Percentiles rank a stretch among this genome's conserved stretches.
Conservation (phyloP, 2,888 invertebrate genomes). For the Leptogaster cylindrica region DNA sequence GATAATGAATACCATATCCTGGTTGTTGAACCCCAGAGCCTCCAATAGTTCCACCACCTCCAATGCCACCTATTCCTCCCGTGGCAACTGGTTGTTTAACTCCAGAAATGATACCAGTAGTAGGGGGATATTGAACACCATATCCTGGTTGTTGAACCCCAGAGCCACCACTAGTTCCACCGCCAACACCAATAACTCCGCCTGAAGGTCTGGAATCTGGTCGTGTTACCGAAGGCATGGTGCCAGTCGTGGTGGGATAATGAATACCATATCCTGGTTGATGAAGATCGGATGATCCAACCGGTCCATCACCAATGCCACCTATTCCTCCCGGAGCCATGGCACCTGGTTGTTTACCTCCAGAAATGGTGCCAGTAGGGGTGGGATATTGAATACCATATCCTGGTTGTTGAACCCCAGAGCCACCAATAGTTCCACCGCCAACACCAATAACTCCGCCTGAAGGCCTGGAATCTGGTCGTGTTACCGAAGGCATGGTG, state of each 20-base stretch:
- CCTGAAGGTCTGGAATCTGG: too few species aligned
- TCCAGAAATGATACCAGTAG: background rate
- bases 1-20: too few species aligned
- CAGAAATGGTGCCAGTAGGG: background rate
- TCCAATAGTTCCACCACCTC: background rate
- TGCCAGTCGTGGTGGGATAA: too few species aligned
- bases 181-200: slow-evolving; percentile 32
- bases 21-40: too few species aligned
- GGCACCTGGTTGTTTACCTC: slow-evolving; percentile 13
- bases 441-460: background rate
- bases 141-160: too few species aligned
- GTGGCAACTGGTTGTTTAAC: slow-evolving; percentile 17
- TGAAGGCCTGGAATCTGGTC: too few species aligned
- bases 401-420: slow-evolving; percentile 9
- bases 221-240: too few species aligned
- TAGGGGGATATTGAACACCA: too few species aligned
- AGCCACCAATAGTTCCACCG: background rate
- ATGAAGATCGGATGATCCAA: too few species aligned
- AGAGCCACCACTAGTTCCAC: slow-evolving; percentile 14
- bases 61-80: slow-evolving; percentile 29
- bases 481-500: too few species aligned
- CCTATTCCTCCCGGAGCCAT: slow-evolving; percentile 35
- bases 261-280: too few species aligned
- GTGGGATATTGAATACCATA: too few species aligned
- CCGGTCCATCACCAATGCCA: slow-evolving; percentile 3